phyloP scores from a whole-genome alignment of 2,797 vertebrate species.

The Poeciliopsis infans region DNA sequence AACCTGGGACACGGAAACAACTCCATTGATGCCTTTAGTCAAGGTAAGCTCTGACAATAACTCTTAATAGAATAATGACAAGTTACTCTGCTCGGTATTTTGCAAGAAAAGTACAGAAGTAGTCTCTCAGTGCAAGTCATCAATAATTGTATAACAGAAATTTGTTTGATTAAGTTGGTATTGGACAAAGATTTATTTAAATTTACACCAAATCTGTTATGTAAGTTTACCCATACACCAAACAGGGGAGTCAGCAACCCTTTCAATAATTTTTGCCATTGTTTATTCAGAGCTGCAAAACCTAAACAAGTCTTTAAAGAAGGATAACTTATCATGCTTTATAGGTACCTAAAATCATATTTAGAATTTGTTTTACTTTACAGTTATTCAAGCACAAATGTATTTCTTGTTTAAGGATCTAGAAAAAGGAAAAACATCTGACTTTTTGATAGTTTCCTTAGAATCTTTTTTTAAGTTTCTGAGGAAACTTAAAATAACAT shows the following conservation, averaged over 20 bases:
- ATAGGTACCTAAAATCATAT: background rate
- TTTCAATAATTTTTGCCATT: background rate
- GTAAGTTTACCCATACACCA: background rate
- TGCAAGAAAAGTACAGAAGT: background rate
- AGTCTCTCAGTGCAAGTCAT: background rate
- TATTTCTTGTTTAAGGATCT: background rate
- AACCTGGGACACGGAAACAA: conserved; percentile 88
- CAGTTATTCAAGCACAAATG: background rate
- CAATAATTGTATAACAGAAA: background rate
- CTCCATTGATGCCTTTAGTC: conserved; percentile 88
- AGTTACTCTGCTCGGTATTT: background rate
- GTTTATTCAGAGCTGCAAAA: background rate
- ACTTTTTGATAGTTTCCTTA: background rate
- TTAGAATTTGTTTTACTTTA: background rate
- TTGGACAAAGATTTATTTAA: background rate
- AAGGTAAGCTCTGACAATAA: conserved; percentile 84
- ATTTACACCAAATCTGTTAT: background rate
- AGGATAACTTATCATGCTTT: background rate
- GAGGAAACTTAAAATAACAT: background rate
- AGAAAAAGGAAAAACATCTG: background rate
- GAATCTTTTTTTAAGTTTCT: background rate
- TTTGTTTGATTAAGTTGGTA: background rate
- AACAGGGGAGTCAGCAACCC: background rate
- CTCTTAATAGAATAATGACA: background rate
- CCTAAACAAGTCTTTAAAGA: background rate